These are phyloP conservation scores for Neopelma chrysocephalum DNA, from an alignment of 2,797 vertebrate species.

Conservation along the genomic window DNA sequence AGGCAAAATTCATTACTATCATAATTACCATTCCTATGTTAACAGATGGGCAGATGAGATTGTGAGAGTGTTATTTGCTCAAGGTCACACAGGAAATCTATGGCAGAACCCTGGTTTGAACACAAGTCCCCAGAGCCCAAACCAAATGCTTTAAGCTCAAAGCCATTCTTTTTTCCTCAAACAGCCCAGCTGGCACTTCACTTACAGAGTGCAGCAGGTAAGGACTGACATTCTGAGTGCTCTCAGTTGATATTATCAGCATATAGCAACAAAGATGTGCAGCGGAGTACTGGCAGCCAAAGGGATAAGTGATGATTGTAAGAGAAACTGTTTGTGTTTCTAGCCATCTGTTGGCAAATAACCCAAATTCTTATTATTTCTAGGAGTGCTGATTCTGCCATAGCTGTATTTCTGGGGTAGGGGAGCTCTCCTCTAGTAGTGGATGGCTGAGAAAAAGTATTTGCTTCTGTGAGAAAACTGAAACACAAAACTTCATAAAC, in stretches of 20 bases:
- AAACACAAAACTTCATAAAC: not conserved
- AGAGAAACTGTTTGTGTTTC: slow-evolving; percentile 42
- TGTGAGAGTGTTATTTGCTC: not conserved
- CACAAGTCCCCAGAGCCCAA: not conserved
- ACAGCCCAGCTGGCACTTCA: slow-evolving; percentile 1
- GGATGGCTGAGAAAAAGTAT: not conserved
- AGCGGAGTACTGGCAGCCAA: slow-evolving; percentile 37
- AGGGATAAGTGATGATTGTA: slow-evolving; percentile 48
- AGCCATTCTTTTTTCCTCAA: not conserved
- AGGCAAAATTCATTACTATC: not conserved
- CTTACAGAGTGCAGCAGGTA: slow-evolving; percentile 32
- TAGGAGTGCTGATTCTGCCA: not conserved
- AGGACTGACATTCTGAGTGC: slow-evolving; percentile 20
- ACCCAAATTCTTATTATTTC: slow-evolving; percentile 46
- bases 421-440: not conserved
- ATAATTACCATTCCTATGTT: not conserved
- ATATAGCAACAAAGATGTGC: slow-evolving; percentile 14
- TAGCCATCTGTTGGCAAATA: slow-evolving; percentile 66
- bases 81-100: slow-evolving; percentile 33
- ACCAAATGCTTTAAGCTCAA: not conserved
- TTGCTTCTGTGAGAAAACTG: not conserved
- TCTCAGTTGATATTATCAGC: slow-evolving; percentile 32
- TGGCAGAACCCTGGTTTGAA: not conserved
- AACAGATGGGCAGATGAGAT: slow-evolving; percentile 45
- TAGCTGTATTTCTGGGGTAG: not conserved